Base-by-base conservation (phyloP, 1,140 invertebrate genomes). In the Heliconius hewitsoni region DNA sequence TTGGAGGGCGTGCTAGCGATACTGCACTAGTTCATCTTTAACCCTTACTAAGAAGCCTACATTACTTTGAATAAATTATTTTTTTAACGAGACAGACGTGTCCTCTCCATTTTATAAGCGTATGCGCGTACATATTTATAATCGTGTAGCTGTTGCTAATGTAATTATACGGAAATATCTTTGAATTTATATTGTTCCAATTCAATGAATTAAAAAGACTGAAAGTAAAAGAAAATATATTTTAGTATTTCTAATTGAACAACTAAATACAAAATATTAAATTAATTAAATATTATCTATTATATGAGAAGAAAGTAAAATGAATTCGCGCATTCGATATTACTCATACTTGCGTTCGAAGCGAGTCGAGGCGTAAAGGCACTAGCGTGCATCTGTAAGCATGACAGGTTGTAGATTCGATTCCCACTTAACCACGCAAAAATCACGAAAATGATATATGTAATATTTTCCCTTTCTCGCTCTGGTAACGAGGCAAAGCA, bases 1-100 rank as follows among this genome's bases (percentile, higher is more conserved):
- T 81, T 87, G 86, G 87, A 94, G 92, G 92, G 92, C 91, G 91
- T 92, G 85, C 90, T 91, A 90, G 92, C 91, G 91, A 89, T 87
- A 90, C 83, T 89, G 88, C 90, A 91, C 86, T 86, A 90, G 87
- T 89, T 90, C 89, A 90, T 90, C 86, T 89, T 91, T 92, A 89
- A 85, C 87, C 91, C 90, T 91, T 88, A 91, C 91, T 86, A 91
- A 83, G 83, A 72, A 52, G 70, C 76, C 76, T 71, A 71, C 76
- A 72, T 72, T 72, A 72, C 71, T 72, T 72, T 42, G 60, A 66
- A 66, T 66, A 66, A 66, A 66, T 66, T 66, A 66, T 66, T 27
- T 66, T 66, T 66, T 66, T 66, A 66, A 66, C 60, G 60, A 66
- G 60, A 66, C 60, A 66, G 60, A 66, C 60, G 60, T 66, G 60